Base-by-base conservation (phyloP, 2,113 vertebrate species). In the Prochilodus magdalenae region DNA sequence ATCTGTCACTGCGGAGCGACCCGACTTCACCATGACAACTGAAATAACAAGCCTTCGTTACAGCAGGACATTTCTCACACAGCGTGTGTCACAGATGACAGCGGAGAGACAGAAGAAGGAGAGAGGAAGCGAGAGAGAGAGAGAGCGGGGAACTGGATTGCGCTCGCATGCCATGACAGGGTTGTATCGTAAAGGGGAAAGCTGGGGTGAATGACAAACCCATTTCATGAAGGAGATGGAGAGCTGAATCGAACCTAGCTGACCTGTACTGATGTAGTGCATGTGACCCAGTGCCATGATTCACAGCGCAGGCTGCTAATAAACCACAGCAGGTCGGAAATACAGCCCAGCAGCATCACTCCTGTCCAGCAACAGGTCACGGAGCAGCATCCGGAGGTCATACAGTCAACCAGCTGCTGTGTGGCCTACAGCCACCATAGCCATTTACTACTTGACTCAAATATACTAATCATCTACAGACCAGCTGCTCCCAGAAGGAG, bases 91-190 rank as follows among this genome's bases (percentile, higher is more conserved):
- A 89, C 74, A 72, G 83, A 83, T 80, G 81, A 66, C 18, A 83
- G 88, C 73, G 73, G 80, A 76, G 72, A 70, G 57, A 79, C 83
- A 83, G 80, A 86, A 81, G 83, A 77, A 84, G 67, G 77, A 76
- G 83, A 82, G 75, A 8, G 65, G 70, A 72, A 71, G 80, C 5
- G 81, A 83, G 74, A 83, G 79, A 81, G 72, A 47, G 82, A 84
- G 80, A 76, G 14, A 40, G 22, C 40, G 57, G 27, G 49, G 57
- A 47, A 86, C 22, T 11, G 30, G 6, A 47, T 59, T 30, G 22
- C 33, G 53, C 55, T 79, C 53, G 60, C 77, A 70, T 5, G 22
- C 11, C 33, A 24, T 62, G 33, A 60, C 55, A 30, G 30, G 14
- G 36, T 29, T 27, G 16, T 53, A 60, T 60, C 3, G 8, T 24